Evolutionary conservation across 2,888 invertebrate genomes (phyloP).

Genomic region (Adineta ricciae): DNA sequence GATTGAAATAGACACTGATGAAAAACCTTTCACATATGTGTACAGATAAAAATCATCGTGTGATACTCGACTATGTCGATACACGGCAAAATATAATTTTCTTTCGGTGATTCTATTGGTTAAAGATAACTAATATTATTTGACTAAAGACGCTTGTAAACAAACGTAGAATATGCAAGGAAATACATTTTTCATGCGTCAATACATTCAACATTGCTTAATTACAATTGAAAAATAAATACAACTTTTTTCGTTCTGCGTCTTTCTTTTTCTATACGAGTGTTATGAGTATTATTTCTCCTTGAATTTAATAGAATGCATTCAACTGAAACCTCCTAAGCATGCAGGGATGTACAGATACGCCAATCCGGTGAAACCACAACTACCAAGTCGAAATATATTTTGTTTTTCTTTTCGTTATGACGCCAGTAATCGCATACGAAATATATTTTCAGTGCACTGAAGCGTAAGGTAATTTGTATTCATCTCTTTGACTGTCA

Average conservation of each 20-base stretch:
- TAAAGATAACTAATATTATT: not conserved
- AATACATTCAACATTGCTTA: not conserved
- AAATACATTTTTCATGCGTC: not conserved
- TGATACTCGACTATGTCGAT: too few relatives aligned
- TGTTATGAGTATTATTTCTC: not conserved
- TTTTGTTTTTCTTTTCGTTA: too few relatives aligned
- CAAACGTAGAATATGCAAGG: not conserved
- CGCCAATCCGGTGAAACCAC: not conserved
- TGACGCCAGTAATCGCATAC: too few relatives aligned
- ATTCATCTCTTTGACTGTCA: too few relatives aligned
- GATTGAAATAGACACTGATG: too few relatives aligned
- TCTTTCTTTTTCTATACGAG: not conserved
- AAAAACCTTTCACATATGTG: too few relatives aligned
- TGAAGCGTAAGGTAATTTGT: too few relatives aligned
- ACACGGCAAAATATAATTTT: not conserved
- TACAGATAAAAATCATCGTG: too few relatives aligned
- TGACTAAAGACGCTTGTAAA: not conserved
- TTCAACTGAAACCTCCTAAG: not conserved
- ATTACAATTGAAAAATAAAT: not conserved
- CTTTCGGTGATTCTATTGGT: not conserved
- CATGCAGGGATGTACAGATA: not conserved
- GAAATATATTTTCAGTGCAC: too few relatives aligned
- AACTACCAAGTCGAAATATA: not conserved
- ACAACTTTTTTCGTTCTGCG: not conserved
- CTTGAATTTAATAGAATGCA: not conserved